A percentile compares a stretch with the other conserved stretches of the same genome.
phyloP scores from a whole-genome alignment of 2,113 vertebrate species.

The Etia nguti region DNA sequence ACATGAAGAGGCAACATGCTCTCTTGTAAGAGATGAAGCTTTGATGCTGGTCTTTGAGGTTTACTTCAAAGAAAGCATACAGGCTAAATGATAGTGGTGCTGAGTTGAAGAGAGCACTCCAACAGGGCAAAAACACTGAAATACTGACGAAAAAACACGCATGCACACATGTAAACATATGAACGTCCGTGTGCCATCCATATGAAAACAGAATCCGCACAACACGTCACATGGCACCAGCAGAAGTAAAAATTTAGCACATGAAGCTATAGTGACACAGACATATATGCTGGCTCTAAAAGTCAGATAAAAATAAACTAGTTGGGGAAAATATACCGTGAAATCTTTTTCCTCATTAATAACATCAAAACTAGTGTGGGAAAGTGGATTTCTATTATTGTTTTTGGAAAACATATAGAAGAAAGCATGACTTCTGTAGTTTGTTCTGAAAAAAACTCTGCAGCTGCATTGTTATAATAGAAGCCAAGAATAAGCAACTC shows the following conservation, averaged over 20 bases:
- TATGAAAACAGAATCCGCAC: not conserved
- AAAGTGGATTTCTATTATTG: not conserved
- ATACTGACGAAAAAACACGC: not conserved
- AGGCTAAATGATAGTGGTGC: conserved; percentile 29
- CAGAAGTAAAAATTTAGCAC: not conserved
- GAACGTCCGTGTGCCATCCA: not conserved
- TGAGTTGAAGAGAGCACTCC: not conserved
- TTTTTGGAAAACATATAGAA: not conserved
- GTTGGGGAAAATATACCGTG: not conserved
- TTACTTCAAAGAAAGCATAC: conserved; percentile 52
- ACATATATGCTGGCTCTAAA: not conserved
- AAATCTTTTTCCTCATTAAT: not conserved
- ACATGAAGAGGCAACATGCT: conserved; percentile 52
- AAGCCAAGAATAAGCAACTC: rapidly evolving
- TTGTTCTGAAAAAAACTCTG: not conserved
- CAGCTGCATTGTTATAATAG: not conserved
- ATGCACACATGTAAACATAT: not conserved
- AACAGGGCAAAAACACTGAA: not conserved
- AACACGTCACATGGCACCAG: too few species aligned
- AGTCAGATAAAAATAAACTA: not conserved
- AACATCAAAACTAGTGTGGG: not conserved
- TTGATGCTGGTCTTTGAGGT: conserved; percentile 69
- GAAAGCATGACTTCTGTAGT: not conserved
- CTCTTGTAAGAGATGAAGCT: conserved; percentile 37
- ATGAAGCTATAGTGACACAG: not conserved